phyloP scores from a whole-genome alignment of 2,113 vertebrate genomes.

The Plecturocebus donacophilus region DNA sequence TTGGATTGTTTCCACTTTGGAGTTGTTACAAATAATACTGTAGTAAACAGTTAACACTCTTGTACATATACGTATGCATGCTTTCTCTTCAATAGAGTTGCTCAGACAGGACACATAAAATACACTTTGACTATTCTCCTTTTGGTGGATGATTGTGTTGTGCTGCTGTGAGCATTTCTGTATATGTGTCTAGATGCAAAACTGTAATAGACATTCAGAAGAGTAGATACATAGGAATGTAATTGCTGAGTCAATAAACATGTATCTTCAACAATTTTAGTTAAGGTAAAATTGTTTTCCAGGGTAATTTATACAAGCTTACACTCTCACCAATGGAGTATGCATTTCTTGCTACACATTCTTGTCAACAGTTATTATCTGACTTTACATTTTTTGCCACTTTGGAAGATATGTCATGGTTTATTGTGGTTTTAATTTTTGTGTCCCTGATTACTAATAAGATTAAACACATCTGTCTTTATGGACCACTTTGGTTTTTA shows the following conservation, averaged over 20 bases:
- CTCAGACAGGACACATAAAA: not conserved
- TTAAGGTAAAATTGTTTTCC: slow-evolving; percentile 6
- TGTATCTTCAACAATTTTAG: not conserved
- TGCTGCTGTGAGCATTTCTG: not conserved
- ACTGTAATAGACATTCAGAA: not conserved
- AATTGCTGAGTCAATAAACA: not conserved
- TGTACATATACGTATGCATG: not conserved
- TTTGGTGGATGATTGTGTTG: slow-evolving; percentile 4
- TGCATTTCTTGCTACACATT: not conserved
- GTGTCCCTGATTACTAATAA: slow-evolving; percentile 1
- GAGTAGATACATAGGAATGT: not conserved
- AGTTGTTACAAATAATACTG: not conserved
- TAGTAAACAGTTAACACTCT: not conserved
- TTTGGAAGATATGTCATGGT: not conserved
- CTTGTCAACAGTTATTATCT: not conserved
- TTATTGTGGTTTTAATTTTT: slow-evolving; percentile 17
- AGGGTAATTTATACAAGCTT: not conserved
- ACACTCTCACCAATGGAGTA: not conserved
- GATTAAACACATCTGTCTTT: not conserved
- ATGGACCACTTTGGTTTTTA: slow-evolving; percentile 21
- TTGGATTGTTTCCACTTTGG: slow-evolving; percentile 1
- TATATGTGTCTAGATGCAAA: not conserved
- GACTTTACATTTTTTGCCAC: not conserved
- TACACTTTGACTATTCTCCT: not conserved
- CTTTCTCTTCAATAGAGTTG: slow-evolving; percentile 34